Evolutionary conservation across 2,888 invertebrate species (phyloP).

Genomic region (Orchestes rusci): DNA sequence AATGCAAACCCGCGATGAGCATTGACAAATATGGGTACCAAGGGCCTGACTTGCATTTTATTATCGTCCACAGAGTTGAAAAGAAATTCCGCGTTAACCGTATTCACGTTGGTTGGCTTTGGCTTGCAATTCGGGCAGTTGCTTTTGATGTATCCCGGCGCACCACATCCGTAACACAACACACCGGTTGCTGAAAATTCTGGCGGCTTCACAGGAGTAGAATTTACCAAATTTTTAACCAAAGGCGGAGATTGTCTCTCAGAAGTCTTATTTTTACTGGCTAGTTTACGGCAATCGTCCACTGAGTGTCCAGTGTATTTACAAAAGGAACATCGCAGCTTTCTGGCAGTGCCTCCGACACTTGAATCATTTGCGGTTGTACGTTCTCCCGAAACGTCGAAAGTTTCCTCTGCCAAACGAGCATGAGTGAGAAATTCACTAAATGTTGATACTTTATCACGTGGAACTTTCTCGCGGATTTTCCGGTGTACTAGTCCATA

Average conservation of each 20-base stretch:
- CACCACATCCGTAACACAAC: background rate
- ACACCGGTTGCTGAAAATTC: background rate
- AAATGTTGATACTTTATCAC: slow-evolving; percentile 2
- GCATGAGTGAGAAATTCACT: slow-evolving; percentile 1
- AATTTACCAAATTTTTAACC: background rate
- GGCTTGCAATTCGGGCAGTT: background rate
- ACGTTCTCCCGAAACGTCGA: no score
- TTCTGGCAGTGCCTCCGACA: no score
- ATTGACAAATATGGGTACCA: background rate
- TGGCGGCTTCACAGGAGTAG: background rate
- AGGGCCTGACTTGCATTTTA: no score
- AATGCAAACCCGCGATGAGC: background rate
- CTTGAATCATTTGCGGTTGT: no score
- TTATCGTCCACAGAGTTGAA: background rate
- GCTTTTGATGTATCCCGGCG: background rate
- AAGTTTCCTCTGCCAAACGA: no score
- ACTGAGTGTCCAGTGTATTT: background rate
- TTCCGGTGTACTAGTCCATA: no score
- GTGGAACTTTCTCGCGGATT: no score
- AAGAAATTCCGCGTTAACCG: background rate
- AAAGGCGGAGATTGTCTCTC: background rate
- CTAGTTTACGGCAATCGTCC: background rate
- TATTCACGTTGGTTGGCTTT: background rate
- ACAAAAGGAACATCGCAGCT: background rate
- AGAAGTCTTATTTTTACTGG: background rate